Evolutionary conservation across 92 coral and sea anemone species (phyloP).

Genomic region (Umimayanthus kanabou): DNA sequence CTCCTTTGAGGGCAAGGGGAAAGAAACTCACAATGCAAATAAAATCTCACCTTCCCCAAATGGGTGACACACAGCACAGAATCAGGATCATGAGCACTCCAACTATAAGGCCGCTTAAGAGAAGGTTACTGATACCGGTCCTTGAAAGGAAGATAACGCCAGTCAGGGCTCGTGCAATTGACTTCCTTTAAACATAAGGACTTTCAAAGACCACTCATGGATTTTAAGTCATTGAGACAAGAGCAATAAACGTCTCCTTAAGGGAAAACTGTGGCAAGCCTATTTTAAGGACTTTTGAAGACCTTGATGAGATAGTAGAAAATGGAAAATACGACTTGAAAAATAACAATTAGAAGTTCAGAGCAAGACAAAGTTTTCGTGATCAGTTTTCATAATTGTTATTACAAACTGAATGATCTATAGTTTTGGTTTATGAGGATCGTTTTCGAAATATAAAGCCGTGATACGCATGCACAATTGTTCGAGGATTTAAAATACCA

Average conservation of each 20-base stretch:
- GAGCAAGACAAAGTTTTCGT: too few species aligned
- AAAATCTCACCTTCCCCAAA: slow-evolving; percentile 28
- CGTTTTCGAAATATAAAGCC: neutral
- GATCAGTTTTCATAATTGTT: neutral
- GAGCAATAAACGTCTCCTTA: too few species aligned
- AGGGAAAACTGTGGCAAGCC: too few species aligned
- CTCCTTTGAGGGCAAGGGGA: too few species aligned
- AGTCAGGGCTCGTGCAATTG: too few species aligned
- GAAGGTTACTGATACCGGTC: slow-evolving; percentile 37
- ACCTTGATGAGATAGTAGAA: too few species aligned
- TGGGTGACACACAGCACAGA: slow-evolving; percentile 15
- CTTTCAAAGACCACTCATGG: too few species aligned
- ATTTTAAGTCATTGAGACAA: too few species aligned
- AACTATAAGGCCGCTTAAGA: slow-evolving; percentile 33
- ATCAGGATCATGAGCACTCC: slow-evolving; percentile 12
- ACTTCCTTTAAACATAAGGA: too few species aligned
- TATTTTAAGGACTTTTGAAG: too few species aligned
- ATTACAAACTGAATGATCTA: neutral
- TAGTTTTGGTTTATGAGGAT: neutral
- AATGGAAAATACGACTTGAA: neutral
- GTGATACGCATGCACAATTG: neutral
- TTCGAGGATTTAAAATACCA: neutral
- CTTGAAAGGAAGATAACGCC: neutral
- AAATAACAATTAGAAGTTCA: neutral
- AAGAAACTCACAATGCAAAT: too few species aligned